Evolutionary conservation across 1,140 invertebrate genomes (phyloP).

Genomic region (Luehdorfia chinensis): DNA sequence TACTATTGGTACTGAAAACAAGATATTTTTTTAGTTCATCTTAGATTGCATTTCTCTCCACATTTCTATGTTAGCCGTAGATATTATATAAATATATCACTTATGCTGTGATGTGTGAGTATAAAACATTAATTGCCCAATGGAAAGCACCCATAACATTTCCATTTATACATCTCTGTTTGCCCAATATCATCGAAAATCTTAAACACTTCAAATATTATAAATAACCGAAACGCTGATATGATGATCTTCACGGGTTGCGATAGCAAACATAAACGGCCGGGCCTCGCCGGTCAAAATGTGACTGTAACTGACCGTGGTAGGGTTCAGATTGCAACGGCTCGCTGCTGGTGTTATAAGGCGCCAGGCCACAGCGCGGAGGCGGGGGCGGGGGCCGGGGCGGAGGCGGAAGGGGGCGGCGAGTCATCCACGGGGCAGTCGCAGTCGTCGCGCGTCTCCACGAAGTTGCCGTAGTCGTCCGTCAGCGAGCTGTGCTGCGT

Average conservation of each 20-base stretch:
- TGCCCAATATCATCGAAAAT: too few species aligned
- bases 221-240: too few species aligned
- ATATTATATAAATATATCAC: neutral
- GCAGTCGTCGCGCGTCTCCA: constrained; percentile 58
- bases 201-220: too few species aligned
- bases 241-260: too few species aligned
- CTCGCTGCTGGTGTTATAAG: constrained; percentile 19
- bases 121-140: constrained; percentile 1
- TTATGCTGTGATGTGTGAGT: neutral
- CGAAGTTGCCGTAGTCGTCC: constrained; percentile 75
- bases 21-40: too few species aligned
- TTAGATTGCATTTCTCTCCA: neutral
- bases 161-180: too few species aligned
- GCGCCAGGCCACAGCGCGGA: constrained; percentile 2
- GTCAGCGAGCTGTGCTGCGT: constrained; percentile 63
- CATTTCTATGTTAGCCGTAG: neutral
- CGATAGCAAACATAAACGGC: too few species aligned
- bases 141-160: too few species aligned
- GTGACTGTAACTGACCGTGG: constrained; percentile 2
- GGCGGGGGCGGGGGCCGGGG: constrained; percentile 1
- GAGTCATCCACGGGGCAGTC: constrained; percentile 46
- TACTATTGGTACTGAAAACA: too few species aligned
- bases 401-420: constrained; percentile 14
- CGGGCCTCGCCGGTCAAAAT: constrained; percentile 10
- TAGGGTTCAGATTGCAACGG: neutral